Conservation (phyloP, 1,140 invertebrate genomes). For the Chionoecetes opilio region DNA sequence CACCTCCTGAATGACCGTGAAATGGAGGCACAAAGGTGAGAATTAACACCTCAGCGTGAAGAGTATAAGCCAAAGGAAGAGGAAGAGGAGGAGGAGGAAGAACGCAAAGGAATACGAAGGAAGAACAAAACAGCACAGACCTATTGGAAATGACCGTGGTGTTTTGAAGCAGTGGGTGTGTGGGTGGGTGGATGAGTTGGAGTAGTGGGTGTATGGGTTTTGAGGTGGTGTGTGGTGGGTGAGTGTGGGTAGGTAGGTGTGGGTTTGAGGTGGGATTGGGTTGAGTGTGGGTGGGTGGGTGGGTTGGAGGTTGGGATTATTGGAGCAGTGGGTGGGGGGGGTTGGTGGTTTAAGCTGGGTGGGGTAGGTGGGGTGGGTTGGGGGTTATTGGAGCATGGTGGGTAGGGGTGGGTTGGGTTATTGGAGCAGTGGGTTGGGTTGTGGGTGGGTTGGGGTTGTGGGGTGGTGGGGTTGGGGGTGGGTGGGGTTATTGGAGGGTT, state of each 20-base stretch:
- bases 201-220: not conserved
- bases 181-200: not conserved
- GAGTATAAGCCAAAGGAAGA: not conserved
- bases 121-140: no score
- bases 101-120: not conserved
- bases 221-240: not conserved
- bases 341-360: no score
- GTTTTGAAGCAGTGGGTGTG: slow-evolving; percentile 11
- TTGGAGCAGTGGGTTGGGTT: slow-evolving; percentile 20
- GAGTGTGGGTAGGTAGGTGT: not conserved
- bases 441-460: not conserved
- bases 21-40: not conserved
- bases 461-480: not conserved
- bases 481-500: not conserved
- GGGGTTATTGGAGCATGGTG: not conserved
- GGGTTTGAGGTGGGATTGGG: not conserved
- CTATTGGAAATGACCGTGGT: no score
- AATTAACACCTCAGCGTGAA: not conserved
- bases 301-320: not conserved
- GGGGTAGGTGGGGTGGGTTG: slow-evolving; percentile 2
- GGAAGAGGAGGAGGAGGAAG: slow-evolving; percentile 1
- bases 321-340: no score
- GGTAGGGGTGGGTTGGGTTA: not conserved
- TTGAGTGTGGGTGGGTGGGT: not conserved
- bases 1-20: not conserved